Evolutionary conservation across 1,140 invertebrate species (phyloP).

Genomic region (Arion vulgaris): DNA sequence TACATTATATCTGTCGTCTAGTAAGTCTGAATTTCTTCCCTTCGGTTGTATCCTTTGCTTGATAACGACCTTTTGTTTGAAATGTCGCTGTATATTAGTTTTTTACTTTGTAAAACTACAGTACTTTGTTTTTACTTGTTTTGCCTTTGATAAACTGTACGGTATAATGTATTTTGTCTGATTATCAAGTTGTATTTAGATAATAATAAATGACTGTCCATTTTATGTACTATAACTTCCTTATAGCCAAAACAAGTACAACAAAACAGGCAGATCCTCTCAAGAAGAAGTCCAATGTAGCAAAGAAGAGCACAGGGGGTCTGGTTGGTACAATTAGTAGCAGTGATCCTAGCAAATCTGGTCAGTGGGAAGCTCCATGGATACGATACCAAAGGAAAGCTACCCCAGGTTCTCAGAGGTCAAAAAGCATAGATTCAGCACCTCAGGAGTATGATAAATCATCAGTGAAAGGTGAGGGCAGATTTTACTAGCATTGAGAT

Average conservation of each 20-base stretch:
- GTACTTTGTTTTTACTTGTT: too few species aligned
- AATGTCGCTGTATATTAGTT: too few species aligned
- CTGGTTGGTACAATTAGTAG: not conserved
- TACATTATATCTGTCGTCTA: too few species aligned
- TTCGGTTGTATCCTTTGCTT: too few species aligned
- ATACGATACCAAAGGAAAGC: slow-evolving; percentile 47
- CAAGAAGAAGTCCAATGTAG: slow-evolving; percentile 60
- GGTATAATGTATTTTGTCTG: too few species aligned
- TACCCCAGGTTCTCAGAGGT: not conserved
- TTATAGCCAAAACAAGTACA: not conserved
- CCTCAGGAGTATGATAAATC: not conserved
- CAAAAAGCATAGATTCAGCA: slow-evolving; percentile 13
- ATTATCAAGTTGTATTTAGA: too few species aligned
- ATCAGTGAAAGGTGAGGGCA: not conserved
- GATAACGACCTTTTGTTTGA: too few species aligned
- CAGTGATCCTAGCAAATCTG: slow-evolving; percentile 12
- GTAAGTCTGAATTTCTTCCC: too few species aligned
- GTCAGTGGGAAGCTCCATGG: slow-evolving; percentile 63
- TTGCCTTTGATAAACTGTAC: too few species aligned
- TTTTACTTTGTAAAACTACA: too few species aligned
- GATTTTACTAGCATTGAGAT: not conserved
- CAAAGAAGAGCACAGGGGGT: slow-evolving; percentile 59
- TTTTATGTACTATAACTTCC: not conserved
- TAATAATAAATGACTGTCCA: too few species aligned
- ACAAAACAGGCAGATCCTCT: slow-evolving; percentile 13